Percentiles rank a stretch among this genome's conserved stretches.
These are phyloP conservation scores for Bellardia bayeri DNA, from an alignment of 2,888 invertebrate species.

Conservation along the genomic window DNA sequence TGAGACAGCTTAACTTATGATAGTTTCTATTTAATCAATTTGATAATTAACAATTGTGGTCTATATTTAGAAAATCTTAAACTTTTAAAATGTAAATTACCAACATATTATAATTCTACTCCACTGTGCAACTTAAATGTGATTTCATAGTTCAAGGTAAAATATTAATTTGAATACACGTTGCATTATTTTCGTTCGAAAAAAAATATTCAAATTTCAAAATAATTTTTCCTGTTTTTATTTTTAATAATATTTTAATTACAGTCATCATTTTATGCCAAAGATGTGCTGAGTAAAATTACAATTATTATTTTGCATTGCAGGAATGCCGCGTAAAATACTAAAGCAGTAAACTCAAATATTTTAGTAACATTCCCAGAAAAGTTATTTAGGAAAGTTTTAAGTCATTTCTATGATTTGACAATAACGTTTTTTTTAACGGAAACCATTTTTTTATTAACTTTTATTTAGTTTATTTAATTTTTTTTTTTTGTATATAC, in stretches of 20 bases:
- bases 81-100: neutral
- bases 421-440: neutral
- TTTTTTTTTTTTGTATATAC: too few relatives aligned
- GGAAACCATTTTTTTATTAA: neutral
- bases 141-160: slow-evolving; percentile 47
- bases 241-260: slow-evolving; percentile 48
- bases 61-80: too few relatives aligned
- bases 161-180: slow-evolving; percentile 16
- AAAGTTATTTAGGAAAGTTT: neutral
- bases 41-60: too few relatives aligned
- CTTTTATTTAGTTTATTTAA: too few relatives aligned
- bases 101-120: neutral
- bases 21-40: too few relatives aligned
- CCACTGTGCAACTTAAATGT: slow-evolving; percentile 17
- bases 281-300: slow-evolving; percentile 24
- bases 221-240: slow-evolving; percentile 21
- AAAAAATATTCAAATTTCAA: neutral
- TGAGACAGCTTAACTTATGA: too few relatives aligned
- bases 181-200: slow-evolving; percentile 26
- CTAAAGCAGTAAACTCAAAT: neutral
- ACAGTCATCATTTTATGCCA: slow-evolving; percentile 20
- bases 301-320: slow-evolving; percentile 51
- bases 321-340: neutral
- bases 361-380: neutral
- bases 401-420: neutral